A percentile compares a stretch with the other conserved stretches of the same genome.
phyloP scores from a whole-genome alignment of 1,140 invertebrate genomes.

The Pollicipes pollicipes region DNA sequence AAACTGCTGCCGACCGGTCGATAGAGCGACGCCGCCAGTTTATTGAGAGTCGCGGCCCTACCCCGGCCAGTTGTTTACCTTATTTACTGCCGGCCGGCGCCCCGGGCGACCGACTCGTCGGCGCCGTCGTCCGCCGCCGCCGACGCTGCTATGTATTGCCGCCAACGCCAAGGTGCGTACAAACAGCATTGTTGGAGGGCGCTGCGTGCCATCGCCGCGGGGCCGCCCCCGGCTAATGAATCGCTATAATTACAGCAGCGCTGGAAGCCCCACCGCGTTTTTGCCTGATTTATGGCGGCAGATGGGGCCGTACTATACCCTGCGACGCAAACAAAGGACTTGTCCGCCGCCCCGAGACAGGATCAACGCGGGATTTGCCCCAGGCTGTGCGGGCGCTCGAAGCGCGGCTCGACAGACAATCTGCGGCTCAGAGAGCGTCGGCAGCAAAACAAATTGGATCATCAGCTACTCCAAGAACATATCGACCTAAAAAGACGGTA shows the following conservation, averaged over 20 bases:
- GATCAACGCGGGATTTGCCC: neutral
- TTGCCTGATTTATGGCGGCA: neutral
- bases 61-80: neutral
- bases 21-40: neutral
- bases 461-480: neutral
- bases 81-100: neutral
- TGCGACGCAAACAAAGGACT: neutral
- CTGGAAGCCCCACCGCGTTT: neutral
- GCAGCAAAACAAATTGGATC: neutral
- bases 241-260: neutral
- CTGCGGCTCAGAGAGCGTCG: neutral
- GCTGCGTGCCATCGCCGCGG: too few relatives aligned
- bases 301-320: neutral
- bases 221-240: neutral
- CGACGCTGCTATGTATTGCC: neutral
- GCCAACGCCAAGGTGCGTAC: too few relatives aligned
- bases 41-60: neutral
- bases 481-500: too few relatives aligned
- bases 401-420: neutral
- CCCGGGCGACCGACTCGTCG: neutral
- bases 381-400: neutral
- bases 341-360: neutral
- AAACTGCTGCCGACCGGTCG: neutral
- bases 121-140: too few relatives aligned
- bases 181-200: neutral